A percentile compares a stretch with the other conserved stretches of the same genome.
phyloP scores from a whole-genome alignment of 1,140 invertebrate species.

The Periplaneta americana region DNA sequence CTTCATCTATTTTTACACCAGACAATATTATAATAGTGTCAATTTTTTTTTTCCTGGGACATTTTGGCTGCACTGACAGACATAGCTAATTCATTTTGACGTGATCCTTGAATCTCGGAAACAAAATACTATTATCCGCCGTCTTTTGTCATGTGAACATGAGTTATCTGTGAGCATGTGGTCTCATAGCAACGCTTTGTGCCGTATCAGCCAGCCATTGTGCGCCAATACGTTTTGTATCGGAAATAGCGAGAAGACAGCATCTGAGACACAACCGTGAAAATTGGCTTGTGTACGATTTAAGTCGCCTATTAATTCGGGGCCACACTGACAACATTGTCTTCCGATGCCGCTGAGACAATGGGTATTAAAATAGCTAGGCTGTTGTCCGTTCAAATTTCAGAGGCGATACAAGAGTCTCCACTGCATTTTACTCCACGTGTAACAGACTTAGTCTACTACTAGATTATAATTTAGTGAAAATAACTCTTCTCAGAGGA shows the following conservation, averaged over 20 bases:
- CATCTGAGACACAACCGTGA: background rate
- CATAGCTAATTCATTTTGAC: background rate
- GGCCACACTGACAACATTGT: background rate
- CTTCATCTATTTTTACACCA: conserved; percentile 2
- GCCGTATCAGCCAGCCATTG: background rate
- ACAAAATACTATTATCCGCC: background rate
- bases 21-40: conserved; percentile 2
- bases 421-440: too few species aligned
- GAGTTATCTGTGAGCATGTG: background rate
- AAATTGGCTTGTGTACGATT: too few species aligned
- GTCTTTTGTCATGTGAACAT: background rate
- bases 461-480: too few species aligned
- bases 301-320: background rate
- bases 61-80: background rate
- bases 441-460: too few species aligned
- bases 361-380: background rate
- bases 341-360: background rate
- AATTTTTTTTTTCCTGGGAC: background rate
- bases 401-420: too few species aligned
- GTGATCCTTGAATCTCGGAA: background rate
- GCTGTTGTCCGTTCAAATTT: too few species aligned
- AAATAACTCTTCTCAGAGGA: too few species aligned
- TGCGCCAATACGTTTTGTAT: background rate
- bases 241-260: background rate
- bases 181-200: background rate